Conservation (phyloP, 2,797 vertebrate genomes). For the Orientallactaga sibirica region DNA sequence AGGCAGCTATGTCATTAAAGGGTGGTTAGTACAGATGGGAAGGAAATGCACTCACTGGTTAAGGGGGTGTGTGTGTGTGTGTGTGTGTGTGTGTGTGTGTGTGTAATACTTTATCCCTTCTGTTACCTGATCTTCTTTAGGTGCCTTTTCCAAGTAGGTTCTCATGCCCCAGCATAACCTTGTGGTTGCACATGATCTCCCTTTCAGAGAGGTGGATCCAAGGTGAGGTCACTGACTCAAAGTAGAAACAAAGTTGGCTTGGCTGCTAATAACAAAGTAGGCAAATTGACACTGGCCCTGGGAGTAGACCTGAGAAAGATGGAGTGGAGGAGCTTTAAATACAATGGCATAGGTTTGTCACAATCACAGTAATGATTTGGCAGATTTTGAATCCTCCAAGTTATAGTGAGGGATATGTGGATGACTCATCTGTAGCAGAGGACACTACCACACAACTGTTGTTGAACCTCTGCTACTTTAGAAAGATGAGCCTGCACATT, state of each 20-base stretch:
- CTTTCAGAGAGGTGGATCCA: not conserved
- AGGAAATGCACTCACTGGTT: not conserved
- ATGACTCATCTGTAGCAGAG: not conserved
- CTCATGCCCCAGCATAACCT: not conserved
- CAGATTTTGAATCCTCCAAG: not conserved
- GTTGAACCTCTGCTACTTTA: not conserved
- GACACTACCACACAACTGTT: not conserved
- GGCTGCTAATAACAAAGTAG: not conserved
- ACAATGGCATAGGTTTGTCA: not conserved
- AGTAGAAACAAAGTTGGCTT: not conserved
- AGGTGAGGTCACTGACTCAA: not conserved
- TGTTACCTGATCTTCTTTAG: constrained; percentile 5
- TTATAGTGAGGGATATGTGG: not conserved
- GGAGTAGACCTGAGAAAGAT: not conserved
- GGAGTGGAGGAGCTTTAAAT: not conserved
- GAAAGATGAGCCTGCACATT: not conserved
- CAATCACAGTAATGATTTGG: not conserved
- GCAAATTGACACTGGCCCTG: not conserved
- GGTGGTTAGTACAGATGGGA: not conserved
- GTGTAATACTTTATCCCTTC: not conserved
- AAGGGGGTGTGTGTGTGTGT: not conserved
- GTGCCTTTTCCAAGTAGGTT: not conserved
- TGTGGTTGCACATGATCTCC: not conserved
- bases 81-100: not conserved
- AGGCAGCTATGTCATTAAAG: not conserved